A percentile compares a stretch with the other conserved stretches of the same genome.
Evolutionary conservation across 2,797 vertebrate species (phyloP).

Genomic region (Catostomus latipinnis): DNA sequence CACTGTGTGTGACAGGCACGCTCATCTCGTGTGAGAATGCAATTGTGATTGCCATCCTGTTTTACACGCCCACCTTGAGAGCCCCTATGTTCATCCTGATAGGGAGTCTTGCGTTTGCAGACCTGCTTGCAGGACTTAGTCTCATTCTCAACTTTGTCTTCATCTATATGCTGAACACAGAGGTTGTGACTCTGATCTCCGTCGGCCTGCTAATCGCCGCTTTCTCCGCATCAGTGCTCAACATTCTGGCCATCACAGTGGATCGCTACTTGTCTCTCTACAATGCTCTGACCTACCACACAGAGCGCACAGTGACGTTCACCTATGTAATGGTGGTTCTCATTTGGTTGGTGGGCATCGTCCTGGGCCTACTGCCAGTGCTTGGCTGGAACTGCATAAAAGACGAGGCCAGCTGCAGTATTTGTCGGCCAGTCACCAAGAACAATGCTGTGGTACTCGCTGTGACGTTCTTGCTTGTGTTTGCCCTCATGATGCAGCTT

Average conservation of each 20-base stretch:
- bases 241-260: slow-evolving; percentile 89
- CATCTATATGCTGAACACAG: slow-evolving; percentile 80
- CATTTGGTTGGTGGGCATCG: slow-evolving; percentile 83
- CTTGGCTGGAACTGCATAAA: slow-evolving; percentile 91
- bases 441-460: slow-evolving; percentile 87
- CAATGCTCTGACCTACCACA: slow-evolving; percentile 92
- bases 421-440: slow-evolving; percentile 87
- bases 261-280: slow-evolving; percentile 93
- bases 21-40: slow-evolving; percentile 90
- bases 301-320: slow-evolving; percentile 84
- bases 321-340: slow-evolving; percentile 84
- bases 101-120: slow-evolving; percentile 87
- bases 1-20: slow-evolving; percentile 88
- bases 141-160: slow-evolving; percentile 88
- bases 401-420: slow-evolving; percentile 84
- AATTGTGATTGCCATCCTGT: slow-evolving; percentile 87
- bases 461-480: slow-evolving; percentile 87
- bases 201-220: slow-evolving; percentile 85
- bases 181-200: slow-evolving; percentile 81
- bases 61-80: slow-evolving; percentile 86
- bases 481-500: slow-evolving; percentile 90
- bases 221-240: slow-evolving; percentile 89
- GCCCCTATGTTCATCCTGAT: slow-evolving; percentile 88
- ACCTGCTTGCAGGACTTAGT: slow-evolving; percentile 87
- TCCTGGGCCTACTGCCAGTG: slow-evolving; percentile 83